Conservation (phyloP, 2,888 invertebrate genomes). For the Oxystoma pomonae region DNA sequence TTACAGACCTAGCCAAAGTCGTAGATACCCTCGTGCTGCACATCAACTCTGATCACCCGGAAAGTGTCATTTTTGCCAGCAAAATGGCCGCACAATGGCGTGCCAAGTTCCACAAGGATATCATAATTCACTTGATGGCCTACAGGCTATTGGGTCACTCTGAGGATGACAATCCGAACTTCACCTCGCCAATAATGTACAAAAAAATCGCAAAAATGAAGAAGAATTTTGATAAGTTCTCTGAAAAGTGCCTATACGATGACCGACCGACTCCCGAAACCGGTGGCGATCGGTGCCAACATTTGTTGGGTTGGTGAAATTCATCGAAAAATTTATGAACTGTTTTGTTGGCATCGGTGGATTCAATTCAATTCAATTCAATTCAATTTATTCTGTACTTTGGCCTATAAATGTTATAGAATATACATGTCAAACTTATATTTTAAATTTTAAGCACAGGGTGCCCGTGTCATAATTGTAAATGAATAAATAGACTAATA, state of each 20-base stretch:
- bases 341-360: no score
- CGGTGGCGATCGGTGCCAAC: no score
- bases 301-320: no score
- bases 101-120: conserved; percentile 89
- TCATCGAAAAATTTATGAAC: no score
- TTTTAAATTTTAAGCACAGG: no score
- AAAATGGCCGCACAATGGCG: conserved; percentile 90
- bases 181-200: conserved; percentile 96
- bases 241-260: conserved; percentile 77
- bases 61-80: conserved; percentile 86
- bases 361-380: no score
- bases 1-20: conserved; percentile 81
- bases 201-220: conserved; percentile 78
- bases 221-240: conserved; percentile 74
- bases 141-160: conserved; percentile 94
- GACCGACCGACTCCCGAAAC: no score
- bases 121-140: conserved; percentile 86
- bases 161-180: conserved; percentile 96
- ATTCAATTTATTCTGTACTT: no score
- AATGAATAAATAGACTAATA: no score
- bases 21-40: conserved; percentile 93
- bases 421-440: no score
- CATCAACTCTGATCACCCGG: conserved; percentile 88
- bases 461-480: no score
- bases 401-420: no score